These are phyloP conservation scores for Cossypha polioptera DNA, from an alignment of 2,797 vertebrate species.

Conservation along the genomic window DNA sequence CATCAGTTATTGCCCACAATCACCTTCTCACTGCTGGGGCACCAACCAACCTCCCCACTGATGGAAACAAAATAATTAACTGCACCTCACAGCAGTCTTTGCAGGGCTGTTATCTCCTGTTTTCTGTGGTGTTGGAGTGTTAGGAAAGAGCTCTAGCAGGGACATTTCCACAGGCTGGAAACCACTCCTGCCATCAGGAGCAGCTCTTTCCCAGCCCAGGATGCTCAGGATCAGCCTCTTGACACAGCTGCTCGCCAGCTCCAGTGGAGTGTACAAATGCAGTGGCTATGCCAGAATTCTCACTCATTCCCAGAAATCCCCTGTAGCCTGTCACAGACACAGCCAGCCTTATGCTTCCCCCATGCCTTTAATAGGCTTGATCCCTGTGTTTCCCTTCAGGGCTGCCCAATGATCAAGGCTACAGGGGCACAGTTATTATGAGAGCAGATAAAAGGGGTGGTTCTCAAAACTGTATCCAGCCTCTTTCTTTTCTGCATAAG, in stretches of 20 bases:
- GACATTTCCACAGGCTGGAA: not conserved
- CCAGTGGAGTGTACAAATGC: not conserved
- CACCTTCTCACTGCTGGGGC: not conserved
- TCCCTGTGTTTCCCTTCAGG: not conserved
- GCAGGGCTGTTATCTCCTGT: not conserved
- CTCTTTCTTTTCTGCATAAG: not conserved
- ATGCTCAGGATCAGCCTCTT: not conserved
- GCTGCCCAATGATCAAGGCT: not conserved
- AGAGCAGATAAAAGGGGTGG: not conserved
- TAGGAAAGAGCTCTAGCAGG: not conserved
- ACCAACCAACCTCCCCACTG: not conserved
- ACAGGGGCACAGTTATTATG: not conserved
- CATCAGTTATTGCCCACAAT: not conserved
- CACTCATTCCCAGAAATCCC: not conserved
- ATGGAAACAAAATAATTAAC: not conserved
- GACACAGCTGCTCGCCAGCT: not conserved
- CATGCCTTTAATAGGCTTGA: not conserved
- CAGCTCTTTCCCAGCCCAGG: not conserved
- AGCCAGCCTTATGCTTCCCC: not conserved
- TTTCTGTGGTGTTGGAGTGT: not conserved
- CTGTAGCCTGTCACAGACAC: not conserved
- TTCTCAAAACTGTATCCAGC: not conserved
- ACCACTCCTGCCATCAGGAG: not conserved
- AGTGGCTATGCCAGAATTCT: not conserved
- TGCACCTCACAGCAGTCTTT: not conserved